Conservation (phyloP, 2,797 vertebrate genomes). For the Sebastiscus albofasciatus region DNA sequence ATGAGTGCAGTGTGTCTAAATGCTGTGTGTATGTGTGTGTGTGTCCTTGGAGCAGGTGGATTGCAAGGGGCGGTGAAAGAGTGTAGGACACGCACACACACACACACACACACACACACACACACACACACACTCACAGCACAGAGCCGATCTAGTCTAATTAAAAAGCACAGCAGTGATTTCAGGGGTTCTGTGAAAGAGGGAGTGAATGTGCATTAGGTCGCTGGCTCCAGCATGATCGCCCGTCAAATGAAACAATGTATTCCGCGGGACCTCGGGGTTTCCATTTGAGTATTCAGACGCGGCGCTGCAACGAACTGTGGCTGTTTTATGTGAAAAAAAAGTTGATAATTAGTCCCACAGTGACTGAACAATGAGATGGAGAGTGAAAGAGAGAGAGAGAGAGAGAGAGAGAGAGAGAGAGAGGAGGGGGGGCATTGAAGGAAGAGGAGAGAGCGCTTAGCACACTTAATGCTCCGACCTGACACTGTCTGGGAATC, state of each 20-base stretch:
- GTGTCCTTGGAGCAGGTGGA: conserved; percentile 66
- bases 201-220: conserved; percentile 55
- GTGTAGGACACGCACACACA: conserved; percentile 18
- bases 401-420: conserved; percentile 74
- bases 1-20: conserved; percentile 27
- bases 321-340: conserved; percentile 89
- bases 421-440: conserved; percentile 17
- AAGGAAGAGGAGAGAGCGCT: conserved; percentile 75
- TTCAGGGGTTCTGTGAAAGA: conserved; percentile 63
- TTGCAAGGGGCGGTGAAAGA: conserved; percentile 57
- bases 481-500: conserved; percentile 81
- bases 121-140: conserved; percentile 21
- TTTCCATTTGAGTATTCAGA: conserved; percentile 89
- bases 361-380: conserved; percentile 93
- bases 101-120: conserved; percentile 6
- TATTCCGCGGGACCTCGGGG: conserved; percentile 95
- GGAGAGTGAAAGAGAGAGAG: conserved; percentile 68
- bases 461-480: conserved; percentile 82
- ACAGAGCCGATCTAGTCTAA: conserved; percentile 75
- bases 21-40: conserved; percentile 23
- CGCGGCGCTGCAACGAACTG: conserved; percentile 83
- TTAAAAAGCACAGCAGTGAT: conserved; percentile 79
- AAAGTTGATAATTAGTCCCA: conserved; percentile 99
- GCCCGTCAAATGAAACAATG: conserved; percentile 90
- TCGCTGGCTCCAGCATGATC: conserved; percentile 81